A percentile compares a stretch with the other conserved stretches of the same genome.
phyloP scores from a whole-genome alignment of 2,113 vertebrate species.

The Merops nubicus region DNA sequence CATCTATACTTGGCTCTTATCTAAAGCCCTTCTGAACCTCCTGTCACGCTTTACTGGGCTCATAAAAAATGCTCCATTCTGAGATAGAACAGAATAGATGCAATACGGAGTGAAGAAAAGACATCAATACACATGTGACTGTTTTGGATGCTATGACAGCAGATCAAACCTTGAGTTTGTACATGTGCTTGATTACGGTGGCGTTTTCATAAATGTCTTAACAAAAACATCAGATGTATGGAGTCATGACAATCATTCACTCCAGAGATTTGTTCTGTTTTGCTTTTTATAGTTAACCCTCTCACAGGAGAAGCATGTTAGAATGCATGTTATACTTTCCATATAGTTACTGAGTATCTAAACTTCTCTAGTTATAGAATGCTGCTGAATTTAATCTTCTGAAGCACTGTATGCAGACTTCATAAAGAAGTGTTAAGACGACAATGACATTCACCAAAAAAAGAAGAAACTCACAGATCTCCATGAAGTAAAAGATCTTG shows the following conservation, averaged over 20 bases:
- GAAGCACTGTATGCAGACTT: not conserved
- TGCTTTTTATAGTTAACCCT: not conserved
- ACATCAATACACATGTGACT: not conserved
- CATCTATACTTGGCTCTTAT: not conserved
- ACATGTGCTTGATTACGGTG: not conserved
- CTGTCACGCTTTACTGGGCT: not conserved
- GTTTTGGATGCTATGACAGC: not conserved
- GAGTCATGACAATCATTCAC: not conserved
- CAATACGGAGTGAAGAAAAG: not conserved
- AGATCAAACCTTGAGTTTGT: not conserved
- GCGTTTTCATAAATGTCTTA: not conserved
- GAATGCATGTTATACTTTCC: no score
- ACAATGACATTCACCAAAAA: no score
- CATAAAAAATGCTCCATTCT: not conserved
- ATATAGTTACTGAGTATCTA: not conserved
- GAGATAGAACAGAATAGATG: not conserved
- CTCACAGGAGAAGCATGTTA: not conserved
- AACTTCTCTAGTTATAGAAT: not conserved
- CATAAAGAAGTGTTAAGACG: not conserved
- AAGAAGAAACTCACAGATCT: conserved; percentile 39
- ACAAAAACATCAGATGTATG: not conserved
- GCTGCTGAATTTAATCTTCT: not conserved
- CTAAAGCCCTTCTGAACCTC: not conserved
- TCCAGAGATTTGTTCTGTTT: not conserved
- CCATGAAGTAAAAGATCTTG: conserved; percentile 53